Conservation (phyloP, 2,113 vertebrate genomes). For the Clarias macrocephalus region DNA sequence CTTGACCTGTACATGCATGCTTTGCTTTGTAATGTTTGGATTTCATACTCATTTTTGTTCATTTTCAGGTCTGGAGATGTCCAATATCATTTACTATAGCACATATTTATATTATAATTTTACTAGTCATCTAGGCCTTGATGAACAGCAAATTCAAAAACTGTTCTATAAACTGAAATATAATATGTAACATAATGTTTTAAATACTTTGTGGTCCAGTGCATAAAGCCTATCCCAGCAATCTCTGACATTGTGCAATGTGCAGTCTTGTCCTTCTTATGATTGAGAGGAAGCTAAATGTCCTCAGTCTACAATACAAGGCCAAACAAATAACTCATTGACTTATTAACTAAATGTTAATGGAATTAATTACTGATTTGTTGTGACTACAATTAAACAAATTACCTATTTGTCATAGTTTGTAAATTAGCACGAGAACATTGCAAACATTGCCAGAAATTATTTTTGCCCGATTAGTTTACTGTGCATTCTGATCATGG, state of each 20-base stretch:
- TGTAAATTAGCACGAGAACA: not conserved
- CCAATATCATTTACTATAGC: not conserved
- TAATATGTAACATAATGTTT: not conserved
- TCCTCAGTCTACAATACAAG: conserved; percentile 68
- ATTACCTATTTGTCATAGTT: not conserved
- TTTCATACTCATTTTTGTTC: too few species aligned
- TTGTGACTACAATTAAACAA: conserved; percentile 6
- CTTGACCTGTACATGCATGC: too few species aligned
- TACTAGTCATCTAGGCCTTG: not conserved
- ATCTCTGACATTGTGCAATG: conserved; percentile 76
- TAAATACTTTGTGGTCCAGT: conserved; percentile 79
- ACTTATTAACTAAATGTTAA: conserved; percentile 70
- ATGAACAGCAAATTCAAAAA: not conserved
- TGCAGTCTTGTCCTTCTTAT: conserved; percentile 74
- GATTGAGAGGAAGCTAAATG: conserved; percentile 78
- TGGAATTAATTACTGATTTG: conserved; percentile 46
- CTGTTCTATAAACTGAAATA: not conserved
- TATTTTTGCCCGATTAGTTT: not conserved
- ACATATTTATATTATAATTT: not conserved
- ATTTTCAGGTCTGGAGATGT: too few species aligned
- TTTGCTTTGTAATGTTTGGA: too few species aligned
- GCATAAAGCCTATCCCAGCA: conserved; percentile 75
- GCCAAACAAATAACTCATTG: conserved; percentile 64
- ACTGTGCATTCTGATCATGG: not conserved
- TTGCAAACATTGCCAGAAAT: not conserved